A percentile compares a stretch with the other conserved stretches of the same genome.
Evolutionary conservation across 2,797 vertebrate genomes (phyloP).

Genomic region (Pseudopleuronectes americanus): DNA sequence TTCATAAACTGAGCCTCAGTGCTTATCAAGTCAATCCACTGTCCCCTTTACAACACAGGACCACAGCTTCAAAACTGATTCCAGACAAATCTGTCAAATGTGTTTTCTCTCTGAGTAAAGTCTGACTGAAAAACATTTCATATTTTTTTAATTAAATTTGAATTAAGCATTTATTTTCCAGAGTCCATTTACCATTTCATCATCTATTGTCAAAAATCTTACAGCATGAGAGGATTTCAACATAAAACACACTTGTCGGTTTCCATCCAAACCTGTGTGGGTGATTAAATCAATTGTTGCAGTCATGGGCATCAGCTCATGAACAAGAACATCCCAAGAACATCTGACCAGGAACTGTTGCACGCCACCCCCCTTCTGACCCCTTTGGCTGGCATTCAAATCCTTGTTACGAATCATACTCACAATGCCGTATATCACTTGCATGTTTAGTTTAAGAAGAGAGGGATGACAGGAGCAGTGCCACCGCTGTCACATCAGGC

Average conservation of each 20-base stretch:
- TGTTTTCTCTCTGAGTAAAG: neutral
- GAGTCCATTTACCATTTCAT: too few species aligned
- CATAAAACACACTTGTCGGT: neutral
- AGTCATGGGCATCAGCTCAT: neutral
- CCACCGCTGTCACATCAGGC: constrained; percentile 54
- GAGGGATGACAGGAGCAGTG: constrained; percentile 26
- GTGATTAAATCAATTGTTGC: neutral
- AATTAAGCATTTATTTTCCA: too few species aligned
- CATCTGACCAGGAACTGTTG: neutral
- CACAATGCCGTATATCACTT: neutral
- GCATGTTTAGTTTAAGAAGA: constrained; percentile 21
- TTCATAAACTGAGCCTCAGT: constrained; percentile 34
- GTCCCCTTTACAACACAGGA: constrained; percentile 30
- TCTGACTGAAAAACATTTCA: neutral
- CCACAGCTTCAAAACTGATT: constrained; percentile 3
- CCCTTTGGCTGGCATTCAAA: neutral
- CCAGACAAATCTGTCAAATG: neutral
- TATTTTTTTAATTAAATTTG: too few species aligned
- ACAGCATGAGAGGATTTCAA: neutral
- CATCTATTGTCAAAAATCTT: neutral
- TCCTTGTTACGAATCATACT: neutral
- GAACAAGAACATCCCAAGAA: neutral
- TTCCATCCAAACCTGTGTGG: neutral
- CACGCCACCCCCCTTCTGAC: neutral
- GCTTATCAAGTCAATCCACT: constrained; percentile 33